A percentile compares a stretch with the other conserved stretches of the same genome.
These are phyloP conservation scores for Spodoptera littoralis DNA, from an alignment of 2,888 invertebrate species.

Conservation along the genomic window DNA sequence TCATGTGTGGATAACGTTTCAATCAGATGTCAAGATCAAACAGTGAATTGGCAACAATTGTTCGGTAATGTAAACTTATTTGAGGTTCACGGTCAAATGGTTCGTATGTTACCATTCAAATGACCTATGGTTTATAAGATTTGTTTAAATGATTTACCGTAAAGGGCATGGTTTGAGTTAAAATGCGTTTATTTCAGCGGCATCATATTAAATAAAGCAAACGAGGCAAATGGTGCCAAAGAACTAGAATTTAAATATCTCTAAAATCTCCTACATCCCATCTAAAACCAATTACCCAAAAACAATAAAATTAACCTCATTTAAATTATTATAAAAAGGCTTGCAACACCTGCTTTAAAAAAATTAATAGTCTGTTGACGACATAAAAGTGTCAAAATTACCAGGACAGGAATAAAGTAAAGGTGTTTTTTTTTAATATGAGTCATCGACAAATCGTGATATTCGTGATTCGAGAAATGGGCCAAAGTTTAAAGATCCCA, in stretches of 20 bases:
- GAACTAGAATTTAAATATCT: background rate
- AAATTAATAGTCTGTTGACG: constrained; percentile 37
- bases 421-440: constrained; percentile 29
- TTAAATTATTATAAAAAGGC: constrained; percentile 10
- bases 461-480: constrained; percentile 22
- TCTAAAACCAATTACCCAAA: constrained; percentile 14
- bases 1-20: background rate
- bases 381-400: constrained; percentile 34
- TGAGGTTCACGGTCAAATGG: constrained; percentile 27
- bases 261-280: constrained; percentile 2
- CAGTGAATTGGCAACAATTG: constrained; percentile 37
- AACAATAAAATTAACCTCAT: constrained; percentile 7
- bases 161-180: no score
- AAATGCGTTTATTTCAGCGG: no score
- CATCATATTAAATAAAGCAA: no score
- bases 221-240: no score
- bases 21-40: constrained; percentile 37
- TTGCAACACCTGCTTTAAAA: constrained; percentile 42
- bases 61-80: constrained; percentile 14
- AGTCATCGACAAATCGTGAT: constrained; percentile 30
- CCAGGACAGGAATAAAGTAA: constrained; percentile 20
- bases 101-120: background rate
- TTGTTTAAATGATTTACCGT: constrained; percentile 8
- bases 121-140: constrained; percentile 10
- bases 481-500: constrained; percentile 35